A percentile compares a stretch with the other conserved stretches of the same genome.
phyloP scores from a whole-genome alignment of 2,888 invertebrate species.

The Scaptomyza caliginosa region DNA sequence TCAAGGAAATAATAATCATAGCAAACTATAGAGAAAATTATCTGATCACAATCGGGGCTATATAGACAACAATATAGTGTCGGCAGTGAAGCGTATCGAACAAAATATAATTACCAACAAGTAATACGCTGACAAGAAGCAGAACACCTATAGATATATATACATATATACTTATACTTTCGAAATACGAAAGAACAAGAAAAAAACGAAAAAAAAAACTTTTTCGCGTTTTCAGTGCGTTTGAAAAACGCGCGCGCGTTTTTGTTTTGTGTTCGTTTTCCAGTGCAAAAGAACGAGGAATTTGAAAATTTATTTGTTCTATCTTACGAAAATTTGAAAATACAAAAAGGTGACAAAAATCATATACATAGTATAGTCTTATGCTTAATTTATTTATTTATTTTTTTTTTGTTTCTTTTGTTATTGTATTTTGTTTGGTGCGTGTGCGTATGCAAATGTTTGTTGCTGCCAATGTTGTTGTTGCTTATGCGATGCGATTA shows the following conservation, averaged over 20 bases:
- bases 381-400: conserved; percentile 30
- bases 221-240: conserved; percentile 26
- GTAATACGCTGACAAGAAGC: background rate
- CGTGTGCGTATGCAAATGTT: conserved; percentile 61
- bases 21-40: conserved; percentile 28
- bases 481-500: conserved; percentile 22
- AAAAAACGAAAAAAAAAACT: background rate
- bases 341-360: conserved; percentile 55
- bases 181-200: background rate
- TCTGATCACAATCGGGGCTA: conserved; percentile 15
- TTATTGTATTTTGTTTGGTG: conserved; percentile 34
- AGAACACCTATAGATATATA: background rate
- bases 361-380: conserved; percentile 3
- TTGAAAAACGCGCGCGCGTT: conserved; percentile 60
- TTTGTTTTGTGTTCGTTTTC: conserved; percentile 32
- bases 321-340: too few species aligned
- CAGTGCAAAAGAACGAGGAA: conserved; percentile 21
- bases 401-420: conserved; percentile 13
- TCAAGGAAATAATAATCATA: conserved; percentile 2
- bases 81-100: conserved; percentile 14
- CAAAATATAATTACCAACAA: conserved; percentile 1
- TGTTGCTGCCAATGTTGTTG: conserved; percentile 18
- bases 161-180: too few species aligned
- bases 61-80: conserved; percentile 15
- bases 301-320: too few species aligned